phyloP scores from a whole-genome alignment of 2,797 vertebrate genomes.

The Hypotaenidia okinawae region DNA sequence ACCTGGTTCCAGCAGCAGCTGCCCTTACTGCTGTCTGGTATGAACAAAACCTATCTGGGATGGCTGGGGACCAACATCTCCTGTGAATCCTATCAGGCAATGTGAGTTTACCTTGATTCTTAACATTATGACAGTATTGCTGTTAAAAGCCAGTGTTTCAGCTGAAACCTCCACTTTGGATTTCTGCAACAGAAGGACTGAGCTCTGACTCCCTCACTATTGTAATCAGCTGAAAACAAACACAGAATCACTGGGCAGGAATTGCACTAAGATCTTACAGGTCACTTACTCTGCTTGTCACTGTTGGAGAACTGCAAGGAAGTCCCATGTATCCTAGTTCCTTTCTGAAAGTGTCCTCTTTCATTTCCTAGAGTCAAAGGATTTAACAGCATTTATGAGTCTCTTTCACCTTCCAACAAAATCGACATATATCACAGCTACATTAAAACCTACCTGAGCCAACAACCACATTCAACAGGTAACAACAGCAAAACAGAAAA shows the following conservation, averaged over 20 bases:
- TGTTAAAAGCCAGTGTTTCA: background rate
- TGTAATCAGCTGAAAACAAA: background rate
- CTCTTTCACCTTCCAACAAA: background rate
- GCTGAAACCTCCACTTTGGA: background rate
- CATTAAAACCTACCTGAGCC: background rate
- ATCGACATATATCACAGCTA: background rate
- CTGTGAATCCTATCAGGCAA: conserved; percentile 18
- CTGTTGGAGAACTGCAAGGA: background rate
- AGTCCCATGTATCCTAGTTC: background rate
- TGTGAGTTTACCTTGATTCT: background rate
- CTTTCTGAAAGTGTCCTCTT: background rate
- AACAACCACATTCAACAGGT: background rate
- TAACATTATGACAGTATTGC: background rate
- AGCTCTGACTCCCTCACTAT: background rate
- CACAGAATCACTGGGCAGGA: background rate
- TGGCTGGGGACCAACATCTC: background rate
- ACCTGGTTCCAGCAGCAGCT: conserved; percentile 27
- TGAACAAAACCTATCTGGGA: background rate
- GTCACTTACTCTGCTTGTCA: background rate
- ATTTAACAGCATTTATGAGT: background rate
- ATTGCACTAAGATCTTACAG: background rate
- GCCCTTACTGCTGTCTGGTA: background rate
- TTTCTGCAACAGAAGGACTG: background rate
- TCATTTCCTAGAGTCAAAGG: background rate
- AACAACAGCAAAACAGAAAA: background rate